Evolutionary conservation across 2,797 vertebrate species (phyloP), one percentile per base, ranked within the genome.

Genomic region (Phyllotis vaccarum): DNA sequence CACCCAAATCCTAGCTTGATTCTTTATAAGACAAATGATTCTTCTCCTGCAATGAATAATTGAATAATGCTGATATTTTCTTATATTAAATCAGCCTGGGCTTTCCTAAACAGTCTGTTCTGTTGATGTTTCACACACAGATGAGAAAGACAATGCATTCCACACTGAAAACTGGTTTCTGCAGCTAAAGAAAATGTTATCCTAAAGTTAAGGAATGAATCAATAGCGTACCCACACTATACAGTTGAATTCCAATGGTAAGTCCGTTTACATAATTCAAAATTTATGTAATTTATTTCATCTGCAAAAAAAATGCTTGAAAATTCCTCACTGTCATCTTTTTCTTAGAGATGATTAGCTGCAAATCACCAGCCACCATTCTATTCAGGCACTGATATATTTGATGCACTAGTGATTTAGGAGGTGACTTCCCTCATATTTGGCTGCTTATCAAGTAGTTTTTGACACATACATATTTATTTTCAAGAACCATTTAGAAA

Each of bases 401-500:
- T 97, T 95, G 80, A 97, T 92, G 94, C 88, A 95, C 85, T 68
- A 95, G 91, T 96, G 97, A 93, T 97, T 97, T 93, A 72, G 87
- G 91, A 2, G 10, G 22, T 46, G 40, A 56, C 68, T 60, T 88
- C 78, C 95, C 97, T 97, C 89, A 95, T 89, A 94, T 97, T 96
- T 95, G 97, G 91, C 60, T 97, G 80, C 93, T 97, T 98, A 95
- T 93, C 96, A 97, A 97, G 79, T 98, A 97, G 95, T 98, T 98
- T 98, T 96, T 96, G 89, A 97, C 98, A 97, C 29, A 95, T 74
- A 78, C 87, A 29, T 95, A 96, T 98, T 98, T 98, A 97, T 97
- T 98, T 98, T 97, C 93, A 98, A 98, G 96, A 79, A 95, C 91
- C 54, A 82, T 97, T 98, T 97, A 72, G 86, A 95, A 98, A 98